phyloP scores from a whole-genome alignment of 2,888 invertebrate species.

The Seira ritae region DNA sequence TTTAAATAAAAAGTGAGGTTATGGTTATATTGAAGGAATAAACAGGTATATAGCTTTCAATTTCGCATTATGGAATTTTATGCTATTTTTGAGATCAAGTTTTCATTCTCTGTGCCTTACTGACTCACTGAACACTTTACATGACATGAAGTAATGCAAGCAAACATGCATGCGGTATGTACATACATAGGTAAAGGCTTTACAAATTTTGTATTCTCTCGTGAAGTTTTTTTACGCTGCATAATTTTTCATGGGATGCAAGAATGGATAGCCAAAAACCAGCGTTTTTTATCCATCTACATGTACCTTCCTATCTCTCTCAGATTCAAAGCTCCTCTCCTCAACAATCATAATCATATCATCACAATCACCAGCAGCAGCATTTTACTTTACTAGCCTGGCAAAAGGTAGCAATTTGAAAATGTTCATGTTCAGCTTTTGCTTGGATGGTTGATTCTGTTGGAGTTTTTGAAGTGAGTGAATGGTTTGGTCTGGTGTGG shows the following conservation, averaged over 20 bases:
- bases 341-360: constrained; percentile 11
- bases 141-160: too few species aligned
- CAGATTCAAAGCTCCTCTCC: too few species aligned
- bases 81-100: too few species aligned
- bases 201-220: background rate
- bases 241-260: constrained; percentile 19
- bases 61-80: background rate
- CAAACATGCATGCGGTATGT: background rate
- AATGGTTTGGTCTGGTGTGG: too few species aligned
- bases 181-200: background rate
- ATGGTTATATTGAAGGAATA: background rate
- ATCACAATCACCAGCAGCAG: background rate
- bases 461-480: too few species aligned
- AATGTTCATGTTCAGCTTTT: too few species aligned
- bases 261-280: background rate
- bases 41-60: background rate
- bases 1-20: constrained; percentile 47
- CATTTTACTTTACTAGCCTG: too few species aligned
- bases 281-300: background rate
- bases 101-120: constrained; percentile 16
- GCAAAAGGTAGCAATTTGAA: too few species aligned
- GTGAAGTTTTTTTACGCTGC: constrained; percentile 33
- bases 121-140: constrained; percentile 31
- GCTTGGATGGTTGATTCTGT: too few species aligned
- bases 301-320: too few species aligned